Evolutionary conservation across 2,113 vertebrate species (phyloP).

Genomic region (Brienomyrus longianalis): DNA sequence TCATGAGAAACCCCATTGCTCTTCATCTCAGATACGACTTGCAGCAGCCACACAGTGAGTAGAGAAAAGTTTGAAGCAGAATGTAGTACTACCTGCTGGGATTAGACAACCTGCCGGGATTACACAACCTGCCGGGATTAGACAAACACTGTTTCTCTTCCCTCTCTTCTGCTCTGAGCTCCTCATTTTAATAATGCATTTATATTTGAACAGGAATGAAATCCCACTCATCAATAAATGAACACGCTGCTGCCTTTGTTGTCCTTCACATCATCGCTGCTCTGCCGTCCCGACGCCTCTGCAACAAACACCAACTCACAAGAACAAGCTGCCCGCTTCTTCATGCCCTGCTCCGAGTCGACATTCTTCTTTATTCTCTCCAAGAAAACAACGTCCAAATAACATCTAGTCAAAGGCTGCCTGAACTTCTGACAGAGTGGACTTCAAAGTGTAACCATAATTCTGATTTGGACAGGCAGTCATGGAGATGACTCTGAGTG

Average conservation of each 20-base stretch:
- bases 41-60: background rate
- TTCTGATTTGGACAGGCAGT: background rate
- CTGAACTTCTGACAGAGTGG: slow-evolving; percentile 15
- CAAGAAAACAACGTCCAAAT: slow-evolving; percentile 11
- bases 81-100: background rate
- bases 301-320: slow-evolving; percentile 28
- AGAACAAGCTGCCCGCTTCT: slow-evolving; percentile 7
- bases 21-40: slow-evolving; percentile 8
- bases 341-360: background rate
- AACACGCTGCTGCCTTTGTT: slow-evolving; percentile 32
- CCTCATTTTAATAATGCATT: slow-evolving; percentile 43
- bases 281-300: slow-evolving; percentile 45
- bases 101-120: slow-evolving; percentile 8
- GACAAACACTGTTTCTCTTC: slow-evolving; percentile 17
- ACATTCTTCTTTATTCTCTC: background rate
- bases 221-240: slow-evolving; percentile 48
- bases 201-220: slow-evolving; percentile 47
- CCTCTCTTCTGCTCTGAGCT: slow-evolving; percentile 22
- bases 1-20: background rate
- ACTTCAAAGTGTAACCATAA: slow-evolving; percentile 9
- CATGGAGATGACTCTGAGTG: slow-evolving; percentile 1
- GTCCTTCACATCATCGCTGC: slow-evolving; percentile 17
- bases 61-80: background rate
- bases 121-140: background rate
- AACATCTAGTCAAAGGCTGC: slow-evolving; percentile 14